Percentiles rank a stretch among this genome's conserved stretches.
phyloP scores from a whole-genome alignment of 1,140 invertebrate genomes.

The Drosophila arizonae region DNA sequence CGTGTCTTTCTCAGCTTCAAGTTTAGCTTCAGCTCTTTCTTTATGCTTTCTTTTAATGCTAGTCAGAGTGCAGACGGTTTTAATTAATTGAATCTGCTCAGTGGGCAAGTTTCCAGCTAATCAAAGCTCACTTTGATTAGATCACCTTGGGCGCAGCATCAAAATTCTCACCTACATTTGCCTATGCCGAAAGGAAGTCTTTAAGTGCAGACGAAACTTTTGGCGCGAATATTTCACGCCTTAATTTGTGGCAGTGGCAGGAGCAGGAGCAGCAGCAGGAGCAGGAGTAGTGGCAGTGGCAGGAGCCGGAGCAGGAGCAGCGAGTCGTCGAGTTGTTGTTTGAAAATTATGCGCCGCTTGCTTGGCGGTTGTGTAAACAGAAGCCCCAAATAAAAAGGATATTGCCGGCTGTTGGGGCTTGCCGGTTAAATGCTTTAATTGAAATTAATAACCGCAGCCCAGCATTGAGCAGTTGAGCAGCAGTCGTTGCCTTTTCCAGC shows the following conservation, averaged over 20 bases:
- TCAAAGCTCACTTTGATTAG: slow-evolving; percentile 19
- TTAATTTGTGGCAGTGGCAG: slow-evolving; percentile 57
- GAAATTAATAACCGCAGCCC: slow-evolving; percentile 80
- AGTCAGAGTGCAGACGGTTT: neutral
- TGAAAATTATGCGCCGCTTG: slow-evolving; percentile 48
- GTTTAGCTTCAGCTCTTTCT: neutral
- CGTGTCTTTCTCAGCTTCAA: neutral
- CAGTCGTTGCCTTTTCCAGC: neutral
- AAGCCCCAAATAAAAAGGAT: slow-evolving; percentile 50
- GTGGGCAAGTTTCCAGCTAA: neutral
- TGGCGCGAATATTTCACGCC: slow-evolving; percentile 63
- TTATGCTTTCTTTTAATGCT: neutral
- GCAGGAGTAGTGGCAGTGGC: neutral
- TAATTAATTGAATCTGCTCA: slow-evolving; percentile 14
- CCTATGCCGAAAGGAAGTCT: neutral
- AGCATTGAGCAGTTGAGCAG: slow-evolving; percentile 27
- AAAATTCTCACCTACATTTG: neutral
- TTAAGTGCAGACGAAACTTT: slow-evolving; percentile 30
- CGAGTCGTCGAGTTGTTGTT: slow-evolving; percentile 5
- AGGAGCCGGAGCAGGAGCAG: neutral
- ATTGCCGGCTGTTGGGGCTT: slow-evolving; percentile 64
- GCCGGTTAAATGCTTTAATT: slow-evolving; percentile 82
- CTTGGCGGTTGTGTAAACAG: slow-evolving; percentile 61
- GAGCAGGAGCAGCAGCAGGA: neutral
- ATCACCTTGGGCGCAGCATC: neutral